These are phyloP conservation scores for Fabriciana adippe DNA, from an alignment of 2,888 invertebrate species.

Conservation along the genomic window DNA sequence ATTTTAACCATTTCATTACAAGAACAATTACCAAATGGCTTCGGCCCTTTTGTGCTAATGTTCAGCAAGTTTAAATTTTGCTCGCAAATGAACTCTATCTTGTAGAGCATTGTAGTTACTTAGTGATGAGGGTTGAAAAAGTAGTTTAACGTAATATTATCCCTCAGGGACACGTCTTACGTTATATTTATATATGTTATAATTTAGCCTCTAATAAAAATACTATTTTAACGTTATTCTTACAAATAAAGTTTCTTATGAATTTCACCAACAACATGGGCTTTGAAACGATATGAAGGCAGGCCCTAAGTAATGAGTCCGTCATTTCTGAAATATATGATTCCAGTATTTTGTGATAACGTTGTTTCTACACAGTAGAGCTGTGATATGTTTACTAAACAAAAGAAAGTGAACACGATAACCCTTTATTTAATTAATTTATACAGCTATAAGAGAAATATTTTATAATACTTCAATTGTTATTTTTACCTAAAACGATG, in stretches of 20 bases:
- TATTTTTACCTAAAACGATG: too few species aligned
- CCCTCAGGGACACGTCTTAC: neutral
- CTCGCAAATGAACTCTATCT: neutral
- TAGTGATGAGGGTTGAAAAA: slow-evolving; percentile 1
- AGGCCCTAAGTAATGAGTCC: slow-evolving; percentile 8
- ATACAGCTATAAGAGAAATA: neutral
- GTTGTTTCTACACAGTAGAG: neutral
- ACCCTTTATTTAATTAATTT: neutral
- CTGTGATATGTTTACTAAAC: too few species aligned
- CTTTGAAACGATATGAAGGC: slow-evolving; percentile 2
- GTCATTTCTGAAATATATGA: neutral
- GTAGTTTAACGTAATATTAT: neutral
- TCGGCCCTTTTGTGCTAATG: slow-evolving; percentile 4
- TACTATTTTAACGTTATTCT: slow-evolving; percentile 5
- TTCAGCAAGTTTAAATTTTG: slow-evolving; percentile 9
- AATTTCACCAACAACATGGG: neutral
- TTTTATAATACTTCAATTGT: neutral
- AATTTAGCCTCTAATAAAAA: neutral
- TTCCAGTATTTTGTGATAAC: neutral
- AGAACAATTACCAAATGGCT: slow-evolving; percentile 14
- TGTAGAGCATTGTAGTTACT: slow-evolving; percentile 3
- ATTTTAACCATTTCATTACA: slow-evolving; percentile 21
- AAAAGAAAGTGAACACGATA: too few species aligned
- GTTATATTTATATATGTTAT: neutral
- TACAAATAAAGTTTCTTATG: slow-evolving; percentile 3